Base-by-base conservation (phyloP, 2,797 vertebrate species). In the Rousettus madagascariensis region DNA sequence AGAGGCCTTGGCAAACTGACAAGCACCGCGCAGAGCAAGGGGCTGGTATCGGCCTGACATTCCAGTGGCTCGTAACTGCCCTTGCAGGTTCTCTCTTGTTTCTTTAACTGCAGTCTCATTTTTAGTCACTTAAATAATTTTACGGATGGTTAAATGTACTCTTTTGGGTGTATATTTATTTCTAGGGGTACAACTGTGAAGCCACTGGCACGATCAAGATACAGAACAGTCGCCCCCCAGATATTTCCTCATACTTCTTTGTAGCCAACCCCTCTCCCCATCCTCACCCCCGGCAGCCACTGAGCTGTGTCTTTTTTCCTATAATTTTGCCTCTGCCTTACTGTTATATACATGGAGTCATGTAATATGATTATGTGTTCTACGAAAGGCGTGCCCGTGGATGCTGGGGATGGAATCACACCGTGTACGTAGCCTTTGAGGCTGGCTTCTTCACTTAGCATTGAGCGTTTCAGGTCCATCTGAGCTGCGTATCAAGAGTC, bases 201-300 rank as follows among this genome's bases (percentile, higher is more conserved):
- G 20, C 33, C 63, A 8, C 36, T 0, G 1, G 4, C 22, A 20
- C 6, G 3, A 13, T 66, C 22, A 38, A 61, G 77, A 17, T 13
- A 61, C 10, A 24, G 33, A 57, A 30, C 24, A 10, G 11, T 24
- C 36, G 1, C 33, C 1, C n/a, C 1, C 1, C 0, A 22, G 24
- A 11, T 7, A 38, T 36, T 30, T 36, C 69, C 17, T 72, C 16
- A 0, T 28, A 1, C 57, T 33, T 51, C 65, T 43, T 36, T 3
- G 16, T 4, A 16, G n/a, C 19, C 46, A 38, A 16, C 2, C 26
- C 3, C 22, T 1, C 46, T 61, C 19, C 20, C 38, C 24, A 3
- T 20, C 15, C 38, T 57, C 36, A 6, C 3, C 15, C 46, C 59
- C 46, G 65, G 19, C 19, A 57, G 7, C 5, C 19, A 3, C 55